A percentile compares a stretch with the other conserved stretches of the same genome.
Conservation (phyloP, 2,888 invertebrate species). For the Drosophila koepferae region DNA sequence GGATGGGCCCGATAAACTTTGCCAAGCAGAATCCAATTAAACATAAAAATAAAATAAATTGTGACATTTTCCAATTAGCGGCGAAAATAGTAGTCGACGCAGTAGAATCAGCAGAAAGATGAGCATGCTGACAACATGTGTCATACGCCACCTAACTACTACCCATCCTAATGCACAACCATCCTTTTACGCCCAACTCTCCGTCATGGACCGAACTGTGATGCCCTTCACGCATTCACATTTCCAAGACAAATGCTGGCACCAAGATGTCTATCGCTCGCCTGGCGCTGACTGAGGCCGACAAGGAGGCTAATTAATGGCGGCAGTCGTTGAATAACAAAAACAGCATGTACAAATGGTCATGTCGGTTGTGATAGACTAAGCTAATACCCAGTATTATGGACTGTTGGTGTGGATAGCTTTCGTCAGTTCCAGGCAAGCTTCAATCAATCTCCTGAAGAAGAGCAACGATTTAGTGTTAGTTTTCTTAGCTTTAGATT, state of each 20-base stretch:
- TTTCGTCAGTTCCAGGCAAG: neutral
- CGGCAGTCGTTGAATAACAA: conserved; percentile 63
- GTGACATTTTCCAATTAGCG: conserved; percentile 80
- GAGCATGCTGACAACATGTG: conserved; percentile 77
- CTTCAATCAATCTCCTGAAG: neutral
- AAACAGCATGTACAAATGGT: conserved; percentile 16
- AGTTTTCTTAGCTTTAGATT: no score
- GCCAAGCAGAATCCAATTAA: conserved; percentile 71
- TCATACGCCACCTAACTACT: conserved; percentile 50
- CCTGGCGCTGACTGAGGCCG: conserved; percentile 42
- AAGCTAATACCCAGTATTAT: neutral
- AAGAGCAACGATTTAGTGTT: neutral
- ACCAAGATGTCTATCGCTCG: conserved; percentile 77
- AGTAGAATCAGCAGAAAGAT: conserved; percentile 64
- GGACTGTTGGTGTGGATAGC: neutral
- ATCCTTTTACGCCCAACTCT: neutral
- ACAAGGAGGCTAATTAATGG: conserved; percentile 73
- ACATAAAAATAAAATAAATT: conserved; percentile 79
- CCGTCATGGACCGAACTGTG: no score
- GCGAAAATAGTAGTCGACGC: conserved; percentile 51
- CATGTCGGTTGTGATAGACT: neutral
- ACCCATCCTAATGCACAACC: neutral
- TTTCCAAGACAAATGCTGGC: conserved; percentile 71
- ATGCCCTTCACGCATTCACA: conserved; percentile 9
- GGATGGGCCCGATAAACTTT: conserved; percentile 45